phyloP scores from a whole-genome alignment of 2,888 invertebrate species.

The Phasia obesa region DNA sequence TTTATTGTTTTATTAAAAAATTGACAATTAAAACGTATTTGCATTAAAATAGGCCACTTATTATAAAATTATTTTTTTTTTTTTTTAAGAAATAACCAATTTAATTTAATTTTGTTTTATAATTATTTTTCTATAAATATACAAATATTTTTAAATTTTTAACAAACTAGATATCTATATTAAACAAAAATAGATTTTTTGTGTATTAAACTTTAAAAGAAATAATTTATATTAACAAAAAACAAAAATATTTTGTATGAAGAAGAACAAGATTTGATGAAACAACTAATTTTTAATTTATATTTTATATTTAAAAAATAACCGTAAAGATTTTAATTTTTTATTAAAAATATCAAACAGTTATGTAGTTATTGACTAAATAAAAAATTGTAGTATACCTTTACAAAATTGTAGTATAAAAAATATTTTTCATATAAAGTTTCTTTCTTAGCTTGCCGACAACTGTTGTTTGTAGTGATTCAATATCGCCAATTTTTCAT shows the following conservation, averaged over 20 bases:
- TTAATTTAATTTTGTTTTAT: slow-evolving; percentile 40
- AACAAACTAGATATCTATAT: slow-evolving; percentile 22
- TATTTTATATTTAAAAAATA: background rate
- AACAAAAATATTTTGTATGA: background rate
- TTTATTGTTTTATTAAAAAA: slow-evolving; percentile 31
- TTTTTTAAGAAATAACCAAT: slow-evolving; percentile 38
- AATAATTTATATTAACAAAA: background rate
- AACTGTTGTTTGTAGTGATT: slow-evolving; percentile 22
- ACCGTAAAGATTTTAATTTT: background rate
- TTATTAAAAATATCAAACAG: background rate
- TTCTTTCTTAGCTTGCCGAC: slow-evolving; percentile 2
- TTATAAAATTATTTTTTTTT: slow-evolving; percentile 14
- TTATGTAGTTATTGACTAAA: slow-evolving; percentile 21
- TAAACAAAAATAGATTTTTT: slow-evolving; percentile 1
- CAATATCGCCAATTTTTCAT: slow-evolving; percentile 15
- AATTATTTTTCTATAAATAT: slow-evolving; percentile 22
- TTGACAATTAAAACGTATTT: slow-evolving; percentile 34
- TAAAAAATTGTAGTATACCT: background rate
- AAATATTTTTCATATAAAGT: slow-evolving; percentile 2
- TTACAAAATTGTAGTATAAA: background rate
- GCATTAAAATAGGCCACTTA: slow-evolving; percentile 10
- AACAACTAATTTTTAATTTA: background rate
- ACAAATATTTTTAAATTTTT: slow-evolving; percentile 4
- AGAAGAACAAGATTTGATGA: background rate
- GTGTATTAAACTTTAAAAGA: background rate